Percentiles rank a stretch among this genome's conserved stretches.
Evolutionary conservation across 2,888 invertebrate species (phyloP).

Genomic region (Napeogenes sylphis): DNA sequence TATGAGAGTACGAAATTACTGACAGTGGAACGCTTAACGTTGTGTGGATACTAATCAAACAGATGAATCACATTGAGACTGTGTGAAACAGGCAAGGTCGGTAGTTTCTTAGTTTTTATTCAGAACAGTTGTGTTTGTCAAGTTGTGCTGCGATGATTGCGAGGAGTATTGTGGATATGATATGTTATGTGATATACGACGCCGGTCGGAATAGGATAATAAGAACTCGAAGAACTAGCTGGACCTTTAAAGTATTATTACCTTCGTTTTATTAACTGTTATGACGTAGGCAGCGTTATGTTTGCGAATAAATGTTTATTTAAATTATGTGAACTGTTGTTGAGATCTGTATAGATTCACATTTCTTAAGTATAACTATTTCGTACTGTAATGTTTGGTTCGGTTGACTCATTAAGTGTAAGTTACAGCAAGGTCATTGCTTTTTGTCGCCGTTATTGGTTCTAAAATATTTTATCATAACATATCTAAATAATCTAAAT

Average conservation of each 20-base stretch:
- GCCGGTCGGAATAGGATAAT: slow-evolving; percentile 30
- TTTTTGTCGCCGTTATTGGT: not conserved
- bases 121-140: slow-evolving; percentile 36
- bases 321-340: not conserved
- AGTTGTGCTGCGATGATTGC: slow-evolving; percentile 43
- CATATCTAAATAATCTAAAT: too few relatives aligned
- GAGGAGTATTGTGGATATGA: slow-evolving; percentile 48
- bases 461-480: too few relatives aligned
- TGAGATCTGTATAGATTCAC: too few relatives aligned
- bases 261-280: slow-evolving; percentile 7
- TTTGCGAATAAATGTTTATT: not conserved
- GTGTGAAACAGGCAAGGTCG: slow-evolving; percentile 51
- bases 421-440: slow-evolving; percentile 4
- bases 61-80: slow-evolving; percentile 48
- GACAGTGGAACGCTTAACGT: not conserved
- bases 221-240: slow-evolving; percentile 26
- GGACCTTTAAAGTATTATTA: slow-evolving; percentile 28
- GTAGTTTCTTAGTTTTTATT: slow-evolving; percentile 37
- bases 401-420: not conserved
- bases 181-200: slow-evolving; percentile 52
- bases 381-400: not conserved
- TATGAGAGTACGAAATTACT: not conserved
- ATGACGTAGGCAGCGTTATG: slow-evolving; percentile 7
- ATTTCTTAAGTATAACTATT: too few relatives aligned
- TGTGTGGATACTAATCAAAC: slow-evolving; percentile 43